Base-by-base conservation (phyloP, 2,888 invertebrate species). In the Ptychoptera albimana region DNA sequence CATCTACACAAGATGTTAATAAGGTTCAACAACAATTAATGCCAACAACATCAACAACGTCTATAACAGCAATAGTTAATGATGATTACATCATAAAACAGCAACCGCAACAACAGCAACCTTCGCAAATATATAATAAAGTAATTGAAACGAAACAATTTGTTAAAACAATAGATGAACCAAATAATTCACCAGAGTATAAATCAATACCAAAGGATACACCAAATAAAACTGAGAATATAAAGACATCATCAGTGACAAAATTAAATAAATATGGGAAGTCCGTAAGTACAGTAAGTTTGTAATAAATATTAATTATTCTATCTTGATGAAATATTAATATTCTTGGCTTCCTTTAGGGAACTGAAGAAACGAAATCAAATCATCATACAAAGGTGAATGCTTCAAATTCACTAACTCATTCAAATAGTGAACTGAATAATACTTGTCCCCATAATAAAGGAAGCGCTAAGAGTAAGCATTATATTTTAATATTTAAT, bases 361-460 rank as follows among this genome's bases (percentile, higher is more conserved):
- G 61, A 43, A 60, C 56, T 46, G 60, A 59, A 10, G 61, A 57
- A 44, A 60, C 60, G 46, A 59, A 60, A n/a, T 58, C 61, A 12
- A 60, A 59, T 31, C 48, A 59, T 11, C 54, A 56, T 48, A 50
- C 59, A 14, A 63, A 63, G 49, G 54, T 59, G 44, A 56, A 54
- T 49, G 57, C 51, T 51, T 62, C 63, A 38, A 58, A 61, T 30
- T 59, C 61, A 49, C 53, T 61, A 10, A 50, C 53, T 36, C 59
- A 64, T 45, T 66, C 65, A 8, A 64, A 58, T 46, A 59, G 56
- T 41, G 65, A 66, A 49, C 49, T 66, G 23, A 66, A 62, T 49
- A 63, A 60, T 47, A 55, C 55, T n/a, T 66, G 65, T 48, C 58
- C 60, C 2, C 60, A 59, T 49, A 53, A 50, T 12, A 58, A 63